phyloP scores from a whole-genome alignment of 1,140 invertebrate species.

The Lepidurus apus region DNA sequence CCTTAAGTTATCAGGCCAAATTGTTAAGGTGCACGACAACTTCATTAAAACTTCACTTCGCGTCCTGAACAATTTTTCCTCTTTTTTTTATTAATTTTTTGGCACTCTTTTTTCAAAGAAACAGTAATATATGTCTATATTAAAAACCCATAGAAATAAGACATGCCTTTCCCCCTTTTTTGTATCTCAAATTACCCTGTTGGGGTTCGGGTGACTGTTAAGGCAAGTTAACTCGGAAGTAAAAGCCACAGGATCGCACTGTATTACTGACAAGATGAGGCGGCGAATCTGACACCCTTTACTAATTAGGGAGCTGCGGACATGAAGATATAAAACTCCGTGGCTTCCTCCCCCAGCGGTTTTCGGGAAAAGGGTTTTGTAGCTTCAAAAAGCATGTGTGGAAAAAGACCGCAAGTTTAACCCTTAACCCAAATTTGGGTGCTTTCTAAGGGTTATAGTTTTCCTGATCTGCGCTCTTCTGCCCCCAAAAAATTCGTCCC shows the following conservation, averaged over 20 bases:
- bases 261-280: slow-evolving; percentile 7
- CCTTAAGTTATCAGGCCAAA: background rate
- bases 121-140: no score
- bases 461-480: no score
- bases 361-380: background rate
- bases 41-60: background rate
- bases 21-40: background rate
- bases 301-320: slow-evolving; percentile 14
- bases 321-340: slow-evolving; percentile 2
- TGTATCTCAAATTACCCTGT: background rate
- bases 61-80: background rate
- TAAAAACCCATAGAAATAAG: background rate
- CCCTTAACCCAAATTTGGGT: background rate
- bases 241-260: background rate
- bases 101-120: no score
- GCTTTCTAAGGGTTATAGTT: background rate
- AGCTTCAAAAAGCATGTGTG: background rate
- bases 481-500: no score
- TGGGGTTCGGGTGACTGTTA: background rate
- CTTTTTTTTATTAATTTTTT: background rate
- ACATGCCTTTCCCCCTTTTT: background rate
- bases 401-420: slow-evolving; percentile 4
- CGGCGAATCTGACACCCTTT: slow-evolving; percentile 17
- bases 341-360: background rate
- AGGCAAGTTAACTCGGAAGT: slow-evolving; percentile 13